Evolutionary conservation across 2,797 vertebrate species (phyloP), one percentile per base, ranked within the genome.

Genomic region (Sebastes alutus): DNA sequence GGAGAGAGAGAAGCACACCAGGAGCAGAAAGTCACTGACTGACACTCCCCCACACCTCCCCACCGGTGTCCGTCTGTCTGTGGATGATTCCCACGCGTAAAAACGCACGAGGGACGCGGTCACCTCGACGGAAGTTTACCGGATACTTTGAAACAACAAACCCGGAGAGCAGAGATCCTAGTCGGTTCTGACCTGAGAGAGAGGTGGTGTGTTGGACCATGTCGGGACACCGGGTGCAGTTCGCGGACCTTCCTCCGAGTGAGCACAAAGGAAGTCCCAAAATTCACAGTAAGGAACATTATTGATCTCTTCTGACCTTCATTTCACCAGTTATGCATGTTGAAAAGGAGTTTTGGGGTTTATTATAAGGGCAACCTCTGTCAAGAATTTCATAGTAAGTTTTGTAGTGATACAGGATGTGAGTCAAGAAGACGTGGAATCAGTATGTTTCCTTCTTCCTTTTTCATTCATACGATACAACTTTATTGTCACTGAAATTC

Each of bases 211-310:
- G 63, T 56, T 59, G 83, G 87, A 88, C 85, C 95, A 72, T 96
- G 96, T 96, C 96, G 82, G 95, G 96, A 92, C 96, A 96, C 89
- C 95, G 96, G 93, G 96, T 96, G 86, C 96, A 96, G 91, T 96
- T 96, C 87, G 95, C 91, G 60, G 96, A 96, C 89, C 94, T 95
- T 78, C 94, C 94, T 81, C 78, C 92, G 11, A 94, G 75, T 77
- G 93, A 95, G 7, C 94, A 88, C 84, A 94, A 88, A 92, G 94
- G 90, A 77, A 94, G 91, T 70, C 90, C 93, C 59, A 94, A 75
- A 93, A 87, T 81, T 68, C 87, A 91, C 91, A 96, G 96, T 96
- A 96, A 96, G 96, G 52, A 77, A 4, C 20, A 30, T 10, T 7
- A 25, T 1, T 27, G 11, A 52, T 35, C 7, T 54, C 0, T 54